These are phyloP conservation scores for Pammene fasciana DNA, from an alignment of 2,888 invertebrate genomes.

Conservation along the genomic window DNA sequence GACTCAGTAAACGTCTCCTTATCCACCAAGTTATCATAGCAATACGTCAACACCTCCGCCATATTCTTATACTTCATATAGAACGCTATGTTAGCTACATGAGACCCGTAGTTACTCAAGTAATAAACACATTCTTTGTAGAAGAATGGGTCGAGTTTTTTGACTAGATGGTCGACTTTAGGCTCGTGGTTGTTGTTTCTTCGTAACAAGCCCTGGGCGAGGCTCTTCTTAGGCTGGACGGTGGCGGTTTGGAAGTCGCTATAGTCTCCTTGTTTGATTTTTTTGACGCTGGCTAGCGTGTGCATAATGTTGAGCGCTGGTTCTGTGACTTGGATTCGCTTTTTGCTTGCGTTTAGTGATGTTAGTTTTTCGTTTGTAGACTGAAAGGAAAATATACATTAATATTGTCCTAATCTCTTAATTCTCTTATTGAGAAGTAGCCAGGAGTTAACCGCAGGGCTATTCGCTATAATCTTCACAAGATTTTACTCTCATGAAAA, in stretches of 20 bases:
- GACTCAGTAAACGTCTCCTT: constrained; percentile 88
- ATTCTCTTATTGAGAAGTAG: too few relatives aligned
- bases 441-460: too few relatives aligned
- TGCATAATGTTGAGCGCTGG: constrained; percentile 85
- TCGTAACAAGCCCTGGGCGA: constrained; percentile 75
- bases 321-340: constrained; percentile 78
- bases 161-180: constrained; percentile 64
- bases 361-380: constrained; percentile 74
- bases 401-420: too few relatives aligned
- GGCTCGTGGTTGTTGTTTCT: constrained; percentile 69
- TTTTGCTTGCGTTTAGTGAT: constrained; percentile 73
- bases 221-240: constrained; percentile 66
- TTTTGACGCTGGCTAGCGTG: constrained; percentile 81
- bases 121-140: constrained; percentile 93
- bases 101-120: constrained; percentile 90
- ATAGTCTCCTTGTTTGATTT: constrained; percentile 82
- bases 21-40: constrained; percentile 86
- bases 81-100: constrained; percentile 88
- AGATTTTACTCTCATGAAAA: too few relatives aligned
- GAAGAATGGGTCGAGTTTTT: constrained; percentile 81
- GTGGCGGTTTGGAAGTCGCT: constrained; percentile 76
- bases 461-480: too few relatives aligned
- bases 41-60: constrained; percentile 87
- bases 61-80: constrained; percentile 88
- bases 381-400: constrained; percentile 50